A percentile compares a stretch with the other conserved stretches of the same genome.
phyloP scores from a whole-genome alignment of 2,797 vertebrate species.

The Aulostomus chinensis region DNA sequence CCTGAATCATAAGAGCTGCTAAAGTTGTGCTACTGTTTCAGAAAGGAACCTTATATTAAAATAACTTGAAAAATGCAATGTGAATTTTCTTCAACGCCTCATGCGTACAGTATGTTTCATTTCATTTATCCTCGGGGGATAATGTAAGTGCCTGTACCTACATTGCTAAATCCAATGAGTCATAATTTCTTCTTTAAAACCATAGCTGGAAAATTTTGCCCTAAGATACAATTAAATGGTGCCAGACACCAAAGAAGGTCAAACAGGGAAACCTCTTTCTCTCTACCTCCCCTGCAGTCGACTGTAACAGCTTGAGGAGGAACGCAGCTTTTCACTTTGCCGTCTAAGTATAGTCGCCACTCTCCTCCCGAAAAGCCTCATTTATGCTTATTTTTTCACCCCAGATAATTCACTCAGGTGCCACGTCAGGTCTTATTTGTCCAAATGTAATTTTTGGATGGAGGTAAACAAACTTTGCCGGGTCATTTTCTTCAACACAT shows the following conservation, averaged over 20 bases:
- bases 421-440: slow-evolving; percentile 58
- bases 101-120: too few species aligned
- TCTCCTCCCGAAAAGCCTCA: slow-evolving; percentile 2
- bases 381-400: too few species aligned
- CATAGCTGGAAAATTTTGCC: slow-evolving; percentile 66
- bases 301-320: slow-evolving; percentile 4
- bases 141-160: slow-evolving; percentile 49
- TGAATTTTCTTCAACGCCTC: too few species aligned
- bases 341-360: too few species aligned
- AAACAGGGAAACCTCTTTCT: slow-evolving; percentile 41
- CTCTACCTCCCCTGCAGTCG: slow-evolving; percentile 8
- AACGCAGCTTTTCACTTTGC: too few species aligned
- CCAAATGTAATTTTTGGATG: slow-evolving; percentile 43
- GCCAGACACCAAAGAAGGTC: slow-evolving; percentile 69
- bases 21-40: too few species aligned
- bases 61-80: too few species aligned
- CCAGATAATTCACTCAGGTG: slow-evolving; percentile 66
- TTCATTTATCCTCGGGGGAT: slow-evolving; percentile 31
- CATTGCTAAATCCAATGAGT: slow-evolving; percentile 55
- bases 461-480: slow-evolving; percentile 72
- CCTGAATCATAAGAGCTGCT: too few species aligned
- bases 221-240: slow-evolving; percentile 71
- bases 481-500: slow-evolving; percentile 48
- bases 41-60: too few species aligned
- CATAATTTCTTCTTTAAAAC: slow-evolving; percentile 67